phyloP scores from a whole-genome alignment of 1,140 invertebrate genomes.

The Leptopilina clavipes region DNA sequence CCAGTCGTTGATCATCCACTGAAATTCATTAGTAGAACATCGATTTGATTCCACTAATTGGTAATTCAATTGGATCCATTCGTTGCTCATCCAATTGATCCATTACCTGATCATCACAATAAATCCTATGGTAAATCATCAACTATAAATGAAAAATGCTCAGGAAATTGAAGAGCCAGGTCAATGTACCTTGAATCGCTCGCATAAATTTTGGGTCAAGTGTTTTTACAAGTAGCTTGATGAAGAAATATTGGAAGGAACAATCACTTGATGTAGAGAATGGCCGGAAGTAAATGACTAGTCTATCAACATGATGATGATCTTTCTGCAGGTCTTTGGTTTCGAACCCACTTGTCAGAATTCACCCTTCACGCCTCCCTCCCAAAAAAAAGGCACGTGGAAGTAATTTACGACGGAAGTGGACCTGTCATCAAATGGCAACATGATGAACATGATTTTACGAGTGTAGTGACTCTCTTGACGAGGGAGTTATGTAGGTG shows the following conservation, averaged over 20 bases:
- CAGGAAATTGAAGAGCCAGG: neutral
- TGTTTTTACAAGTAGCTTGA: neutral
- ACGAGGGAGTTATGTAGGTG: constrained; percentile 36
- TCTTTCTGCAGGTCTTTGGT: neutral
- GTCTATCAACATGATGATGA: neutral
- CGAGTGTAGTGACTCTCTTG: neutral
- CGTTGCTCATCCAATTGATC: no score
- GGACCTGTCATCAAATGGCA: constrained; percentile 53
- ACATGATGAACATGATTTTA: constrained; percentile 54
- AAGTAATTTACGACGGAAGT: constrained; percentile 56
- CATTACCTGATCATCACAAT: no score
- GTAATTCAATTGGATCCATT: no score
- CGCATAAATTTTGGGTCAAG: neutral
- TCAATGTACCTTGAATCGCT: neutral
- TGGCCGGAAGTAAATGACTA: constrained; percentile 21
- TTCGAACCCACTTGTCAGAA: neutral
- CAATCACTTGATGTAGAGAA: neutral
- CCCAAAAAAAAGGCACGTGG: constrained; percentile 42
- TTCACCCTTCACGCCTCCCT: neutral
- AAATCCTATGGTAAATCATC: no score
- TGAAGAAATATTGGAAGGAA: constrained; percentile 7
- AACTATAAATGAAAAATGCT: no score
- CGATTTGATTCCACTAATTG: no score
- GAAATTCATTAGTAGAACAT: no score
- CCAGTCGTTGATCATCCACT: no score